Evolutionary conservation across 2,888 invertebrate species (phyloP).

Genomic region (Drosophila pseudotalamancana): DNA sequence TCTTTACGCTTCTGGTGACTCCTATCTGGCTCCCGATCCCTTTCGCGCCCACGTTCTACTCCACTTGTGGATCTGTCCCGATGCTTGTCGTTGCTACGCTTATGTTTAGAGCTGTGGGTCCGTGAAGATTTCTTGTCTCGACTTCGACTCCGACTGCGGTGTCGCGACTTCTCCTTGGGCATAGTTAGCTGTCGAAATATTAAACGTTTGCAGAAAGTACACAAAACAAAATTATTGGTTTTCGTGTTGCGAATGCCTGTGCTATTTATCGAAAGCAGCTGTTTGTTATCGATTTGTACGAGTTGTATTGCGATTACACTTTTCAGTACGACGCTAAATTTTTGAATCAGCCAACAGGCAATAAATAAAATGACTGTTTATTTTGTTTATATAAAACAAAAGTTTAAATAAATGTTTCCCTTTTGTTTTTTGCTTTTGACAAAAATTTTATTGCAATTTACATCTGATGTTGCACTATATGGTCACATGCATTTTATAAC

Average conservation of each 20-base stretch:
- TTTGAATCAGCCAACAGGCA: not conserved
- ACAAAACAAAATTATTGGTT: constrained; percentile 6
- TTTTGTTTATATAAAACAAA: too few species aligned
- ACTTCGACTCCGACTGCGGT: constrained; percentile 36
- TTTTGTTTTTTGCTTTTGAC: too few species aligned
- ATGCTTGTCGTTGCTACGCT: constrained; percentile 16
- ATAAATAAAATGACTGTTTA: too few species aligned
- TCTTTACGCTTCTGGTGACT: constrained; percentile 13
- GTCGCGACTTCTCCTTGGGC: constrained; percentile 61
- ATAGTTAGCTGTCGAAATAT: constrained; percentile 21
- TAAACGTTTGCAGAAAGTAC: constrained; percentile 30
- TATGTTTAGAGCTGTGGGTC: constrained; percentile 15
- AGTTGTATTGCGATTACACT: not conserved
- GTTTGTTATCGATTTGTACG: constrained; percentile 33
- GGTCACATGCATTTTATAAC: too few species aligned
- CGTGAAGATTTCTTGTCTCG: constrained; percentile 25
- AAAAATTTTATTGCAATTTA: too few species aligned
- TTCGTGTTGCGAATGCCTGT: not conserved
- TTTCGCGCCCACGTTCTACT: constrained; percentile 1
- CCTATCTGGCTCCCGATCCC: not conserved
- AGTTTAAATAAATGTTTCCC: too few species aligned
- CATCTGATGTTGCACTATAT: too few species aligned
- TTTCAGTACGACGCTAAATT: not conserved
- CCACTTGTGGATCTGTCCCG: constrained; percentile 2
- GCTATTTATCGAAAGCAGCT: constrained; percentile 27